These are phyloP conservation scores for Doris montereyensis DNA, from an alignment of 2,888 invertebrate species.

Conservation along the genomic window DNA sequence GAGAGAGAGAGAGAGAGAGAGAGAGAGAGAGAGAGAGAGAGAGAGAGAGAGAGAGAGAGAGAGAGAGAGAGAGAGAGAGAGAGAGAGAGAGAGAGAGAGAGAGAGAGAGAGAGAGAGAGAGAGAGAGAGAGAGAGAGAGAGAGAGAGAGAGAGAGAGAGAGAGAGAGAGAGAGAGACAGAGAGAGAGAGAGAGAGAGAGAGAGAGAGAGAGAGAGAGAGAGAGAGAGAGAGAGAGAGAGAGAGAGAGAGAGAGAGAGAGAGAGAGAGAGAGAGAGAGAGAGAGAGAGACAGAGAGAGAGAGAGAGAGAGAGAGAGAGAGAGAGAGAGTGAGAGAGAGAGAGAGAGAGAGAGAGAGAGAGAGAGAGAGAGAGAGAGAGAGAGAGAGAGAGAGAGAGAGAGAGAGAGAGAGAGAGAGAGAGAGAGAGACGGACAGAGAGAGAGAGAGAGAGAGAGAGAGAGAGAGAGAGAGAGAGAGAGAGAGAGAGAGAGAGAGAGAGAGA, in stretches of 20 bases:
- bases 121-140: background rate
- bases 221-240: slow-evolving; percentile 1
- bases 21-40: no score
- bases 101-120: background rate
- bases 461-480: background rate
- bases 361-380: background rate
- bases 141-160: background rate
- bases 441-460: background rate
- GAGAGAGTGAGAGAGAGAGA: background rate
- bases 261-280: slow-evolving; percentile 8
- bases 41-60: background rate
- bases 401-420: background rate
- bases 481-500: background rate
- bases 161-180: background rate
- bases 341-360: background rate
- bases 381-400: background rate
- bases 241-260: background rate
- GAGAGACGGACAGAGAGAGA: no score
- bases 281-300: background rate
- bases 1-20: background rate
- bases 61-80: background rate
- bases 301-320: background rate
- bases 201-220: background rate
- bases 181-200: background rate
- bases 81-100: background rate